Evolutionary conservation across 2,797 vertebrate genomes (phyloP), one percentile per base, ranked within the genome.

Genomic region (Merluccius polli): DNA sequence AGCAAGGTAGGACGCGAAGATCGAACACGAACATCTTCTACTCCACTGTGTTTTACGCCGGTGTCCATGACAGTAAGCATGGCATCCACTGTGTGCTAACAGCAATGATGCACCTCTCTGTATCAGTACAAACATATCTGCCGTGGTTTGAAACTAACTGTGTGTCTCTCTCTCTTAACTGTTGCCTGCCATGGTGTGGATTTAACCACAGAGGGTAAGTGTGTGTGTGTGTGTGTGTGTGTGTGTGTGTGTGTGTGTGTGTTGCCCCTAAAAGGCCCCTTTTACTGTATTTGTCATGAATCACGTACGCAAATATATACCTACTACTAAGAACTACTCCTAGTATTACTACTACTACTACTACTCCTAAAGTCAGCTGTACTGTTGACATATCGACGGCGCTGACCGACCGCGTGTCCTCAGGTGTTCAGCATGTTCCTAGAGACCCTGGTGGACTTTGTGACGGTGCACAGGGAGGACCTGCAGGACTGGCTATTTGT

Each of bases 401-500:
- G 15, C 11, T 48, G 11, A 48, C 21, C 18, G 21, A 63, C 18
- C 59, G 1, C 63, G 63, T 29, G 63, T 70, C 32, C 33, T 13
- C 89, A 99, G 97, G 97, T 99, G 84, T 99, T 99, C 89, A 98
- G 97, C 91, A 99, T 99, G 97, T 99, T 99, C 90, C 90, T 99
- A 91, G 98, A 99, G 94, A 99, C 97, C 0, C 92, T 99, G 10
- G 96, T 98, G 87, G 98, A 99, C 93, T 99, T 99, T 80, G 88
- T 99, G 90, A 96, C 95, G 79, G 95, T 96, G 83, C 95, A 97
- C 89, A 94, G 95, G 82, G 95, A 96, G 70, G 96, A 97, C 81
- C 91, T 97, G 84, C 95, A 96, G 81, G 96, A 96, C 77, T 97
- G 96, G 96, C 95, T 97, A 73, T 96, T 96, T 87, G 95, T 97